Evolutionary conservation across 2,888 invertebrate genomes (phyloP).

Genomic region (Drosophila neonasuta): DNA sequence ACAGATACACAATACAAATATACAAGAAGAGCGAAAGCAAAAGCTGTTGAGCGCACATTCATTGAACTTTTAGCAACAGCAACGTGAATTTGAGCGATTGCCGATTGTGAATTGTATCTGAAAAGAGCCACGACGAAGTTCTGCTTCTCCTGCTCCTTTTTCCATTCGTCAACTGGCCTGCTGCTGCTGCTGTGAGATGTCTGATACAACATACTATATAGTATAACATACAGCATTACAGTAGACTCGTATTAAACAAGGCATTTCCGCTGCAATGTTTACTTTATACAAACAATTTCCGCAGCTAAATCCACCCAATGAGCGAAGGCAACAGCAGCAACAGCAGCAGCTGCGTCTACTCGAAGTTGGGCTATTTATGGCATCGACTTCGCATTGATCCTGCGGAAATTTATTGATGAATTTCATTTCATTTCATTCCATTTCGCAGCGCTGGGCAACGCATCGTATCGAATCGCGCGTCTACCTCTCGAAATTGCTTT

Average conservation of each 20-base stretch:
- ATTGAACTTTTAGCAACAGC: conserved; percentile 47
- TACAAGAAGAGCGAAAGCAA: conserved; percentile 6
- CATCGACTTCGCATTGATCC: conserved; percentile 49
- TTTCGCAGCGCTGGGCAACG: conserved; percentile 21
- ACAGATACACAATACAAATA: too few species aligned
- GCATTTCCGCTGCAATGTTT: conserved; percentile 63
- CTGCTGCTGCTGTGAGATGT: background rate
- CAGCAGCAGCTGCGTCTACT: conserved; percentile 36
- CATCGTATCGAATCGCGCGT: conserved; percentile 20
- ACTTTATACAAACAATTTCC: conserved; percentile 67
- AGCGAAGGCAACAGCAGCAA: conserved; percentile 39
- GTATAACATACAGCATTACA: conserved; percentile 1
- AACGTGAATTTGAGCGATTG: conserved; percentile 40
- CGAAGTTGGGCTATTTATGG: conserved; percentile 57
- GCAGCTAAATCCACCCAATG: conserved; percentile 48
- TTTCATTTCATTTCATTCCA: conserved; percentile 62
- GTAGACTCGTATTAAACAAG: conserved; percentile 49
- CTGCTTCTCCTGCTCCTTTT: background rate
- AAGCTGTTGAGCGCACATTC: conserved; percentile 51
- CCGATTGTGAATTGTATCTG: conserved; percentile 41
- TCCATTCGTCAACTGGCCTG: conserved; percentile 10
- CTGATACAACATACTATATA: conserved; percentile 7
- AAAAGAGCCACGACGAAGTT: conserved; percentile 2
- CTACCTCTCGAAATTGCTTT: conserved; percentile 68
- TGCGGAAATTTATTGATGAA: conserved; percentile 72